Conservation (phyloP, 92 coral and sea anemone genomes). For the Phymanthus crucifer region DNA sequence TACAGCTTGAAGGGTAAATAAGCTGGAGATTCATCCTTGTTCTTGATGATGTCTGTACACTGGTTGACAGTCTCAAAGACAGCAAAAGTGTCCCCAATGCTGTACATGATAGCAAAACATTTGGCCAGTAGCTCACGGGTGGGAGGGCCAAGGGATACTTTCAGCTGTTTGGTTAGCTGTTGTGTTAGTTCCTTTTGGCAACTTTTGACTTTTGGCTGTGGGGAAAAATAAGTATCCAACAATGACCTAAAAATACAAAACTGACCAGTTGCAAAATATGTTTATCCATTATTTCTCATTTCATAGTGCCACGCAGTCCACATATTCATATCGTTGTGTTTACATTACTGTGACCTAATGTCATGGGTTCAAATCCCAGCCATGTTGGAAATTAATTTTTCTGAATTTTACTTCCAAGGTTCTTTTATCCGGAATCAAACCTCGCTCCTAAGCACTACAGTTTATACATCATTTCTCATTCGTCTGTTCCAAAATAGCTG, state of each 20-base stretch:
- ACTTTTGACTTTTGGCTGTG: constrained; percentile 77
- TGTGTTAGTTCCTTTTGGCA: constrained; percentile 81
- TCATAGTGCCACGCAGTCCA: too few relatives aligned
- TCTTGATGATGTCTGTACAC: constrained; percentile 84
- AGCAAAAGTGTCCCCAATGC: constrained; percentile 77
- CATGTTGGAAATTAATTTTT: too few relatives aligned
- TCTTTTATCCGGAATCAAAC: too few relatives aligned
- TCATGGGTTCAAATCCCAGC: too few relatives aligned
- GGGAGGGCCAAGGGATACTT: constrained; percentile 90
- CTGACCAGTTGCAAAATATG: not conserved
- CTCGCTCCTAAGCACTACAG: too few relatives aligned
- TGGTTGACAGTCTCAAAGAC: constrained; percentile 86
- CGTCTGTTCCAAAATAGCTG: too few relatives aligned
- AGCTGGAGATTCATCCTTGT: constrained; percentile 89
- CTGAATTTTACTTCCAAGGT: too few relatives aligned
- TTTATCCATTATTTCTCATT: too few relatives aligned
- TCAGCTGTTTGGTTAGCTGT: constrained; percentile 78
- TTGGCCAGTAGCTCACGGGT: constrained; percentile 89
- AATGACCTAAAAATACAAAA: not conserved
- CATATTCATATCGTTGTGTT: too few relatives aligned
- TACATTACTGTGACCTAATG: too few relatives aligned
- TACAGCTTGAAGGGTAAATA: constrained; percentile 91
- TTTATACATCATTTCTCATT: too few relatives aligned
- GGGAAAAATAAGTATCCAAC: not conserved
- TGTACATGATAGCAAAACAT: constrained; percentile 88